phyloP scores from a whole-genome alignment of 2,113 vertebrate genomes.

The Sylvilagus bachmani region DNA sequence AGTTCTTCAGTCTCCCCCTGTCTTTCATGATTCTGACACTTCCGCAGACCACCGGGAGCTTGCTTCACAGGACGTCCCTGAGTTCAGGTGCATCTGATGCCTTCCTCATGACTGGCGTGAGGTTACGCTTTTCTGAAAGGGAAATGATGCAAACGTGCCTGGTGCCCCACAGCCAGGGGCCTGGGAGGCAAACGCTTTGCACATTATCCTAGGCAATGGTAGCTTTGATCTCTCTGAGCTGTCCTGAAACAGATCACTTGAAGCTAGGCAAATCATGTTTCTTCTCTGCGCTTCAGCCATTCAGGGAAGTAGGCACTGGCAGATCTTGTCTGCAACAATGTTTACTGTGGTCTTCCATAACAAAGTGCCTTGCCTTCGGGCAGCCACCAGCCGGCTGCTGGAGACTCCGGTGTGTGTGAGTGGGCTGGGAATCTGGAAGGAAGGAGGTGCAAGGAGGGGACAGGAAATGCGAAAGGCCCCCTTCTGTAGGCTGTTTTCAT shows the following conservation, averaged over 20 bases:
- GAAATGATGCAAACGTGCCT: not conserved
- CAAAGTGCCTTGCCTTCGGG: conserved; percentile 4
- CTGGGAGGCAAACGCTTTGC: not conserved
- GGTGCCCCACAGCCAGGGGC: not conserved
- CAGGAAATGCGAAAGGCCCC: not conserved
- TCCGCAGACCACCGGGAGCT: not conserved
- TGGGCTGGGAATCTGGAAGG: not conserved
- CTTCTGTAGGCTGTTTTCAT: not conserved
- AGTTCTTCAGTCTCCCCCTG: not conserved
- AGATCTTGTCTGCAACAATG: not conserved
- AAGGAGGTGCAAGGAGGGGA: not conserved
- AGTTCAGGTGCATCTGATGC: not conserved
- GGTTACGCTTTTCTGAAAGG: not conserved
- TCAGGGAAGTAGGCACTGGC: not conserved
- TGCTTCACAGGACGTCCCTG: not conserved
- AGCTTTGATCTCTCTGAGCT: not conserved
- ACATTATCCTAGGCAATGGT: not conserved
- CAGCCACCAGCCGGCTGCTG: not conserved
- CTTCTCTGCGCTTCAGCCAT: conserved; percentile 8
- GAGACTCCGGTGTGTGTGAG: not conserved
- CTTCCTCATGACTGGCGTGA: not conserved
- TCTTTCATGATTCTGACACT: conserved; percentile 18
- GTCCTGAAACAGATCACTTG: not conserved
- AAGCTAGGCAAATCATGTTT: not conserved
- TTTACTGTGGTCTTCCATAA: not conserved